Evolutionary conservation across 2,113 vertebrate genomes (phyloP), one percentile per base, ranked within the genome.

Genomic region (Mus spicilegus): DNA sequence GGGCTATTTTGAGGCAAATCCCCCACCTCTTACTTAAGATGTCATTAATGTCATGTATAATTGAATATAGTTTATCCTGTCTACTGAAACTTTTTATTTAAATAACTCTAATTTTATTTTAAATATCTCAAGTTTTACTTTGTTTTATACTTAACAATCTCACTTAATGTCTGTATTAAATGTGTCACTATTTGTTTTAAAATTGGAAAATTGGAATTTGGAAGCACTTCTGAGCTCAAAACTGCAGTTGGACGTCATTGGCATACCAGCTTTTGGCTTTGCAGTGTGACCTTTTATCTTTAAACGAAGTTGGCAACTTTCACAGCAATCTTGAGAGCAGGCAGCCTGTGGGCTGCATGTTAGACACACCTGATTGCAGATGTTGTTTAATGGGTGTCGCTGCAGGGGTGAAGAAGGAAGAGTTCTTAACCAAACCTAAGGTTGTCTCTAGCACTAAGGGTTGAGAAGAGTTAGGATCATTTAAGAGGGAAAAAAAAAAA

Each of bases 81-180:
- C n/a, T 75, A 58, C 13, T 84, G 7, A 67, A 92, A 82, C 42
- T 73, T 93, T 84, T 72, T 36, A 89, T 73, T 97, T 81, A 89
- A 93, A 39, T 87, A 56, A 19, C 28, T 93, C 4, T 84, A 72
- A 46, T 93, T 90, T 94, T 82, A 87, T 54, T 75, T 95, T 3
- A 33, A 89, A 86, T 2, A 93, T 89, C 89, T 91, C 24, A 30
- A 70, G 69, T 84, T 39, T 39, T 78, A 19, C 54, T 91, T 30
- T 89, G 54, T 81, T 93, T 82, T 22, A 58, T 51, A 56, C 28
- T 63, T 42, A 91, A 85, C 61, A 85, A 49, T 80, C 39, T 94
- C 77, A 92, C 86, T 92, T 95, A 42, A 70, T 56, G 54, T 85
- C 87, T 76, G 28, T 72, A 24, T 93, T 87, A 93, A n/a, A 70